A percentile compares a stretch with the other conserved stretches of the same genome.
Conservation (phyloP, 2,113 vertebrate genomes). For the Actenoides lindsayi region DNA sequence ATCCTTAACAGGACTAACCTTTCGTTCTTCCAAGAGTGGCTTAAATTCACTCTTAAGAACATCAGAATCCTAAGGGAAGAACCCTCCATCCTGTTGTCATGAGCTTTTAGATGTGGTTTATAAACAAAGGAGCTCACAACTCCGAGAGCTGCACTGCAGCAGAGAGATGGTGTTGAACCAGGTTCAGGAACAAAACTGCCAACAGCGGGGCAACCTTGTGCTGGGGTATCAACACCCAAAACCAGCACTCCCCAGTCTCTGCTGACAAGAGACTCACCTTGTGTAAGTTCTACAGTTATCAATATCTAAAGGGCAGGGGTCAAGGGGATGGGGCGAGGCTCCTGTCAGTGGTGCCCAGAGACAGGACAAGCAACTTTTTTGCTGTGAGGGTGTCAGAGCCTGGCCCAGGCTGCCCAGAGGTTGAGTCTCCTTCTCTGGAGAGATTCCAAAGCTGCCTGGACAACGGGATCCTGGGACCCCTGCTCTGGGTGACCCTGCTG, state of each 20-base stretch:
- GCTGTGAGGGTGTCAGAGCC: neutral
- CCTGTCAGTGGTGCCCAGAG: too few species aligned
- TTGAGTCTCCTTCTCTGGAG: too few species aligned
- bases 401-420: neutral
- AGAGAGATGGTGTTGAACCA: neutral
- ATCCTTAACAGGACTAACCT: neutral
- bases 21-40: neutral
- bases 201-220: neutral
- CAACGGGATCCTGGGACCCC: too few species aligned
- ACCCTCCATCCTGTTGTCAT: neutral
- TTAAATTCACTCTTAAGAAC: neutral
- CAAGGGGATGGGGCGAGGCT: too few species aligned
- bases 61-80: neutral
- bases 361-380: neutral
- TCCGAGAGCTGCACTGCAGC: neutral
- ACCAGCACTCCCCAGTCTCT: neutral
- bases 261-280: neutral
- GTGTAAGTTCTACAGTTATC: neutral
- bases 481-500: too few species aligned
- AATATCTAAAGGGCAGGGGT: neutral
- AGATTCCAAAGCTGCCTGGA: too few species aligned
- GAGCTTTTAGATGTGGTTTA: neutral
- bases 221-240: neutral
- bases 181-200: neutral
- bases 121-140: neutral